A percentile compares a stretch with the other conserved stretches of the same genome.
These are phyloP conservation scores for Porites lutea DNA, from an alignment of 64 coral and sea anemone genomes.

Conservation along the genomic window DNA sequence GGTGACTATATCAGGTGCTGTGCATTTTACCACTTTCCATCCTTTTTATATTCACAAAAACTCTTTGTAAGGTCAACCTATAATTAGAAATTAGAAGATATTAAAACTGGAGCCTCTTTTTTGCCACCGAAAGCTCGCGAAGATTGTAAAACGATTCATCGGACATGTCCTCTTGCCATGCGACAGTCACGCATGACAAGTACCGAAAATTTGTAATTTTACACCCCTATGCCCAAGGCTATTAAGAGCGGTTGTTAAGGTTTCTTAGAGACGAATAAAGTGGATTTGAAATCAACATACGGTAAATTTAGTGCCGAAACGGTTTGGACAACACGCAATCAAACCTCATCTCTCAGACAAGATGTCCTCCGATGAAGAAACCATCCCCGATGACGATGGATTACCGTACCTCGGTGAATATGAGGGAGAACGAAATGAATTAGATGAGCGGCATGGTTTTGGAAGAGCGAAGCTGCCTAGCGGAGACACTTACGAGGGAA, in stretches of 20 bases:
- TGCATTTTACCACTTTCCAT: too few relatives aligned
- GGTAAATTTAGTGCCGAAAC: neutral
- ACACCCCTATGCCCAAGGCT: slow-evolving; percentile 15
- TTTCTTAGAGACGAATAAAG: slow-evolving; percentile 38
- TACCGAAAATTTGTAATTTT: neutral
- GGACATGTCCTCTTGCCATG: too few relatives aligned
- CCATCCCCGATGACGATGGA: slow-evolving; percentile 54
- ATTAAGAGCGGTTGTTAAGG: neutral
- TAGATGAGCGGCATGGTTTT: slow-evolving; percentile 54
- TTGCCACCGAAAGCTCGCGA: too few relatives aligned
- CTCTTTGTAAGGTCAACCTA: too few relatives aligned
- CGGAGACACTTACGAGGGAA: slow-evolving; percentile 64
- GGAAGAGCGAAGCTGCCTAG: slow-evolving; percentile 45
- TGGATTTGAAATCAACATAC: slow-evolving; percentile 32
- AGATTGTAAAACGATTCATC: too few relatives aligned
- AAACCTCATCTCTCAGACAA: neutral
- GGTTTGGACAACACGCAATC: too few relatives aligned
- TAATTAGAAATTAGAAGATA: too few relatives aligned
- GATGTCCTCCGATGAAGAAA: slow-evolving; percentile 67
- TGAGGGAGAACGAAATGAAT: slow-evolving; percentile 64
- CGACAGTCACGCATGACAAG: neutral
- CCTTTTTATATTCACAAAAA: too few relatives aligned
- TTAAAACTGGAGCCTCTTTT: too few relatives aligned
- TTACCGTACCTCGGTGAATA: slow-evolving; percentile 69
- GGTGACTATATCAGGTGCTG: too few relatives aligned